Conservation (phyloP, 2,888 invertebrate genomes). For the Torymus auratus region DNA sequence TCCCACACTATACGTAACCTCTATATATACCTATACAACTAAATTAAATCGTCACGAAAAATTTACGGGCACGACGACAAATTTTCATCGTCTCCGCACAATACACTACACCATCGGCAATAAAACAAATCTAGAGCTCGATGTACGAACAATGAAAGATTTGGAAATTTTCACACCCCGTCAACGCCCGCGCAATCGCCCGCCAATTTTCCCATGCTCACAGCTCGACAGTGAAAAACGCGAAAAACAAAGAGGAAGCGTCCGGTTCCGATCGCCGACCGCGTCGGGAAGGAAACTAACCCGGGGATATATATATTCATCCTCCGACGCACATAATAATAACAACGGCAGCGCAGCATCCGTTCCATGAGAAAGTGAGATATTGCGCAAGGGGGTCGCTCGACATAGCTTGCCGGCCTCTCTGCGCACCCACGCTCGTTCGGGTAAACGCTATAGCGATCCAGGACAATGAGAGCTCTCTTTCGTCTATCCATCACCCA, state of each 20-base stretch:
- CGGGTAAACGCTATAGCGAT: neutral
- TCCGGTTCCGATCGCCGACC: neutral
- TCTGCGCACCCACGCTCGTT: slow-evolving; percentile 31
- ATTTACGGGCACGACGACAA: slow-evolving; percentile 25
- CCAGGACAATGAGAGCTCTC: slow-evolving; percentile 17
- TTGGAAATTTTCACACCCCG: slow-evolving; percentile 36
- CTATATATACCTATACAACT: neutral
- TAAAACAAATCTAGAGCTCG: neutral
- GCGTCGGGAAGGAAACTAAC: neutral
- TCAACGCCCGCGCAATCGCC: slow-evolving; percentile 25
- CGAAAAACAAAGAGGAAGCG: neutral
- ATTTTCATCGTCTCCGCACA: slow-evolving; percentile 4
- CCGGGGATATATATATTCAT: slow-evolving; percentile 22
- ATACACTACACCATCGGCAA: neutral
- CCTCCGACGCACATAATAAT: slow-evolving; percentile 10
- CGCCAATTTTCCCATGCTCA: slow-evolving; percentile 41
- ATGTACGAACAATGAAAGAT: slow-evolving; percentile 3
- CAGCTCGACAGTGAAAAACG: neutral
- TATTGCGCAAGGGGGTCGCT: slow-evolving; percentile 46
- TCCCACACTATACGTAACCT: too few species aligned
- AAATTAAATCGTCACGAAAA: neutral
- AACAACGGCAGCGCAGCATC: neutral
- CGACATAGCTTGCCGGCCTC: too few species aligned
- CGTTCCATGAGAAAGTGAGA: slow-evolving; percentile 50
- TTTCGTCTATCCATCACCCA: slow-evolving; percentile 74